phyloP scores from a whole-genome alignment of 2,113 vertebrate species.

The Condylura cristata region DNA sequence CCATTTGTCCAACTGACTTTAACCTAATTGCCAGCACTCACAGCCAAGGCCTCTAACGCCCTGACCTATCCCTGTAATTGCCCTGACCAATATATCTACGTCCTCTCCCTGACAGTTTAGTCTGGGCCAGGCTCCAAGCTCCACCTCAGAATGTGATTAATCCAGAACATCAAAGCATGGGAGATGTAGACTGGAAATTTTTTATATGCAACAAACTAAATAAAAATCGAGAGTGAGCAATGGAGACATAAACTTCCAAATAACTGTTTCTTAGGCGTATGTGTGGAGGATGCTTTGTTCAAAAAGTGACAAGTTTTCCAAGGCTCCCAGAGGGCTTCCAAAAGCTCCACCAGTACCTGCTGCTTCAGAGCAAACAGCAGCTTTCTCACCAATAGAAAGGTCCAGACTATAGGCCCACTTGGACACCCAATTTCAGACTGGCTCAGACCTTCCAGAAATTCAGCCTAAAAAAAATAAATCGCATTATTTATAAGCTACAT shows the following conservation, averaged over 20 bases:
- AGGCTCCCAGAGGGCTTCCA: background rate
- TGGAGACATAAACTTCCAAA: background rate
- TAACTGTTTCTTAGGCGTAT: background rate
- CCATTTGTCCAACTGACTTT: constrained; percentile 40
- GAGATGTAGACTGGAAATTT: constrained; percentile 24
- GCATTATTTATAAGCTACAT: background rate
- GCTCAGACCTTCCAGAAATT: background rate
- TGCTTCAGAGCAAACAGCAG: constrained; percentile 28
- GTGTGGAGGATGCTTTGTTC: background rate
- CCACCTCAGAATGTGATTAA: constrained; percentile 56
- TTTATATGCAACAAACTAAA: background rate
- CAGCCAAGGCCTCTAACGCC: constrained; percentile 33
- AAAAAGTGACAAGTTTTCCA: background rate
- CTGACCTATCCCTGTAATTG: constrained; percentile 51
- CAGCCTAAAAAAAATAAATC: background rate
- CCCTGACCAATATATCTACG: constrained; percentile 45
- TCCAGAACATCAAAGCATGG: background rate
- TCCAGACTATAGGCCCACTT: background rate
- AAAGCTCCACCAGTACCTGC: background rate
- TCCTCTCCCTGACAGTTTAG: background rate
- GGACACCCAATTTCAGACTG: background rate
- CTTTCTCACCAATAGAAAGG: constrained; percentile 35
- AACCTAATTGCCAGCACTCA: background rate
- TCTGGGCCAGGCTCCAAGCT: background rate
- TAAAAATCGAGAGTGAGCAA: background rate